These are phyloP conservation scores for Coregonus ussuriensis DNA, from an alignment of 2,797 vertebrate genomes.

Conservation along the genomic window DNA sequence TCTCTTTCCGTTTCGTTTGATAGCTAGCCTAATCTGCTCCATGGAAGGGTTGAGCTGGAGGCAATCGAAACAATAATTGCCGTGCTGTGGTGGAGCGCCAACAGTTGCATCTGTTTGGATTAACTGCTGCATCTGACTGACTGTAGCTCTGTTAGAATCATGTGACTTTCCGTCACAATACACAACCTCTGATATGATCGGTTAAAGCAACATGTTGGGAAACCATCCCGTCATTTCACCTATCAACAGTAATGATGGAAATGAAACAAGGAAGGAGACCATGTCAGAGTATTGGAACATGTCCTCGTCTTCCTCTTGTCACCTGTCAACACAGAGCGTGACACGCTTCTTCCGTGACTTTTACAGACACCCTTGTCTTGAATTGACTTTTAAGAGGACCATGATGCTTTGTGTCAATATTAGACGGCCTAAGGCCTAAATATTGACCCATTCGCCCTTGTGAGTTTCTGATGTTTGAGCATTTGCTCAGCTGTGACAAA, in stretches of 20 bases:
- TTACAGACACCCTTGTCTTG: not conserved
- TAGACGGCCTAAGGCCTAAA: not conserved
- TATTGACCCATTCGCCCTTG: conserved; percentile 11
- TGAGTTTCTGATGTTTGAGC: not conserved
- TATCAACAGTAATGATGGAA: too few species aligned
- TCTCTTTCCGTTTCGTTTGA: not conserved
- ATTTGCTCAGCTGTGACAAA: not conserved
- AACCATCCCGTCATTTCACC: too few species aligned
- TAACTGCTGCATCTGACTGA: not conserved
- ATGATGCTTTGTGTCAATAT: conserved; percentile 14
- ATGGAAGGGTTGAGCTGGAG: conserved; percentile 4
- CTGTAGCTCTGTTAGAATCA: not conserved
- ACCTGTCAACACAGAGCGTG: not conserved
- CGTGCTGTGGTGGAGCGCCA: conserved; percentile 26
- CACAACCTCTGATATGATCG: not conserved
- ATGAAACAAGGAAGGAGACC: not conserved
- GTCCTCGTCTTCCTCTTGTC: not conserved
- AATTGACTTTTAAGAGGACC: conserved; percentile 8
- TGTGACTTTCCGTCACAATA: not conserved
- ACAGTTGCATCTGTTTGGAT: conserved; percentile 20
- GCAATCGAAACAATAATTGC: conserved; percentile 27
- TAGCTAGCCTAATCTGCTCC: not conserved
- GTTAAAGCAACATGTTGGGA: not conserved
- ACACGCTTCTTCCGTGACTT: not conserved
- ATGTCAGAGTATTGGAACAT: not conserved